Evolutionary conservation across 37 sponge, comb jelly and placozoan species (phyloP), one percentile per base, ranked within the genome.

Genomic region (Chondrosia reniformis): DNA sequence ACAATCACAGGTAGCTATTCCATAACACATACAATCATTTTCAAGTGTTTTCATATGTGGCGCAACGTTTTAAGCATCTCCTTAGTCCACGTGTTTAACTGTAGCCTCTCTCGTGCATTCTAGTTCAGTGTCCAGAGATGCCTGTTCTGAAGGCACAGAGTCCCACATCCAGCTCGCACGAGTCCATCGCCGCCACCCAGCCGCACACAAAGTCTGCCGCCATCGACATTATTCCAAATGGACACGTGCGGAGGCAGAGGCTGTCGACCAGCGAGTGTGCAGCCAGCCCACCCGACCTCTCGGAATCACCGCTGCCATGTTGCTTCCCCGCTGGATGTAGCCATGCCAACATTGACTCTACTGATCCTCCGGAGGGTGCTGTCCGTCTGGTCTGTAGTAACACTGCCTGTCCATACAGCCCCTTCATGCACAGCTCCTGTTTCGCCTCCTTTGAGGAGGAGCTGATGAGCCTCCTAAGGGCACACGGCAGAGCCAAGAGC

Each of bases 401-500:
- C 45, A 87, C 92, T 2, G 76, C 78, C 28, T 96, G 96, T 59
- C 69, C 88, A 0, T 81, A 65, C 63, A 79, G 85, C 74, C 59
- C 67, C 5, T 92, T 85, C 84, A 96, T 96, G 96, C 96, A 96
- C 76, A 45, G 44, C 15, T 78, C 24, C 13, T 96, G 96, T 66
- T 96, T 89, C 57, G 62, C 62, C 8, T 46, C 57, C 21, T 96
- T 96, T 56, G 96, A 96, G 69, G 93, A 96, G 37, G 76, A 80
- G 28, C 66, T 92, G 28, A 67, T 96, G 49, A 87, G 81, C 63
- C 87, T 63, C 46, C 79, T 96, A 38, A 84, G 83, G 42, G 82
- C 87, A 12, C 79, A 83, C 81, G 89, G 93, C 31, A 83, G 96
- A 31, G 90, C 93, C 10, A 74, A 86, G 25, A 92, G 80, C 67